phyloP scores from a whole-genome alignment of 92 coral and sea anemone genomes.

The Meandrina meandrites region DNA sequence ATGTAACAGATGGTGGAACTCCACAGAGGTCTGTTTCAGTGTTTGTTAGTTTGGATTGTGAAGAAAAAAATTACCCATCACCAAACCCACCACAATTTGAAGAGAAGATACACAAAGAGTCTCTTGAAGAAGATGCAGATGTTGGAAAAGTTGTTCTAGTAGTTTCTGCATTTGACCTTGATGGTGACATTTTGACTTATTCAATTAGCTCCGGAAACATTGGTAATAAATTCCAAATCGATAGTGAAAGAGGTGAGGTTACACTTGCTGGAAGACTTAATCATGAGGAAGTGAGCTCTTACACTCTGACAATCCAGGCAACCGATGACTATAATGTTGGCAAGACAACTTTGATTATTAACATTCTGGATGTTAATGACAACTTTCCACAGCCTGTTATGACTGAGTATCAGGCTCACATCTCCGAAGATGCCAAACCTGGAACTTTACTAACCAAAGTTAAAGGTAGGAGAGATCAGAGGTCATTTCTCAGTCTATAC shows the following conservation, averaged over 20 bases:
- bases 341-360: slow-evolving; percentile 58
- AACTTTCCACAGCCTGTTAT: slow-evolving; percentile 86
- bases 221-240: slow-evolving; percentile 76
- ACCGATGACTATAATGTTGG: slow-evolving; percentile 79
- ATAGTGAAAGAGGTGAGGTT: slow-evolving; percentile 47
- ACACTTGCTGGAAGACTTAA: slow-evolving; percentile 70
- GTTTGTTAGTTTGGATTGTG: slow-evolving; percentile 54
- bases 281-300: slow-evolving; percentile 65
- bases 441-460: slow-evolving; percentile 82
- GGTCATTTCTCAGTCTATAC: not conserved
- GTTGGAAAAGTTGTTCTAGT: slow-evolving; percentile 57
- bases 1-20: slow-evolving; percentile 76
- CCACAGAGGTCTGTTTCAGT: slow-evolving; percentile 59
- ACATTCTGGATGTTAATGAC: slow-evolving; percentile 79
- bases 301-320: slow-evolving; percentile 62
- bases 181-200: slow-evolving; percentile 58
- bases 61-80: slow-evolving; percentile 41
- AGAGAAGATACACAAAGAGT: slow-evolving; percentile 18
- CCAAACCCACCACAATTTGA: slow-evolving; percentile 54
- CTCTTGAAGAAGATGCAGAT: slow-evolving; percentile 62
- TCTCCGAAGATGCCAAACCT: slow-evolving; percentile 67
- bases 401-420: slow-evolving; percentile 79
- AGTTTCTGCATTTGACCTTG: slow-evolving; percentile 65
- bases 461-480: slow-evolving; percentile 60
- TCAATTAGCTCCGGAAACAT: slow-evolving; percentile 75